phyloP scores from a whole-genome alignment of 2,888 invertebrate species.

The Andrena bicolor region DNA sequence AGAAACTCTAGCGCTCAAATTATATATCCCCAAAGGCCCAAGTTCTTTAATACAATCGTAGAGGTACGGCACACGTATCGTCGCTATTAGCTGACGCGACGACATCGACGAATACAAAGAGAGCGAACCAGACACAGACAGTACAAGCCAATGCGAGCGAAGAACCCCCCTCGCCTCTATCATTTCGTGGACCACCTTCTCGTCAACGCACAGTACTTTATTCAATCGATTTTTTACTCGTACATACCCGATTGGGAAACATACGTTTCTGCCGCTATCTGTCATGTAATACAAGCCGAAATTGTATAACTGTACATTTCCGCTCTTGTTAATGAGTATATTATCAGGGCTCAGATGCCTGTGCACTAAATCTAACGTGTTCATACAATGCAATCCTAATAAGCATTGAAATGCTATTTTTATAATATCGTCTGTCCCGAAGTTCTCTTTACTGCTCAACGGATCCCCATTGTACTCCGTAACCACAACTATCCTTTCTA shows the following conservation, averaged over 20 bases:
- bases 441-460: constrained; percentile 86
- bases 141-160: too few species aligned
- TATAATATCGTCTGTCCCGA: constrained; percentile 86
- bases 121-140: too few species aligned
- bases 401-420: constrained; percentile 91
- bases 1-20: too few species aligned
- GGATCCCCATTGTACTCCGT: constrained; percentile 92
- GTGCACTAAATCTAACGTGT: constrained; percentile 90
- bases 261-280: constrained; percentile 93
- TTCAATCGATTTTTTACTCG: constrained; percentile 76
- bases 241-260: constrained; percentile 93
- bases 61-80: too few species aligned
- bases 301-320: constrained; percentile 94
- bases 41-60: too few species aligned
- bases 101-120: too few species aligned
- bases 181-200: too few species aligned
- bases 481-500: constrained; percentile 93
- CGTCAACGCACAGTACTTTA: too few species aligned
- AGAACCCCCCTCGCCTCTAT: too few species aligned
- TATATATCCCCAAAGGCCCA: too few species aligned
- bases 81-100: too few species aligned
- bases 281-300: constrained; percentile 98
- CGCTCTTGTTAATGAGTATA: constrained; percentile 90
- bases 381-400: constrained; percentile 90
- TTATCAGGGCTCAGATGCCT: constrained; percentile 94